phyloP scores from a whole-genome alignment of 2,113 vertebrate species.

The Syngnathus floridae region DNA sequence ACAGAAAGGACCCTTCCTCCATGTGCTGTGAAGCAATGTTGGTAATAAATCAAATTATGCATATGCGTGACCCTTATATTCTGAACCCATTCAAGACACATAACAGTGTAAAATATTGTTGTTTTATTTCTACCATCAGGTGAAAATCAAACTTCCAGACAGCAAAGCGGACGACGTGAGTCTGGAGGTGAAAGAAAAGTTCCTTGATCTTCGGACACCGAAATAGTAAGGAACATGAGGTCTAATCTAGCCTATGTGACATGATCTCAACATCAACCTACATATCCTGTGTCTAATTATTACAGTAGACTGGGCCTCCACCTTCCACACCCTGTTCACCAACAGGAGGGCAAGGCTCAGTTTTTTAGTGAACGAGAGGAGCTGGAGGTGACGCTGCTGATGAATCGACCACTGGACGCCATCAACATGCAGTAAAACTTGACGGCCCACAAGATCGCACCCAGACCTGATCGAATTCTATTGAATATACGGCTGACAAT shows the following conservation, averaged over 20 bases:
- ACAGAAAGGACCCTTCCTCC: conserved; percentile 81
- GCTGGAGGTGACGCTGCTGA: conserved; percentile 80
- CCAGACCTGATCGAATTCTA: background rate
- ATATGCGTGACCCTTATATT: background rate
- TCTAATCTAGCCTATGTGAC: too few relatives aligned
- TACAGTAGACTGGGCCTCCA: conserved; percentile 84
- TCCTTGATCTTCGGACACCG: conserved; percentile 84
- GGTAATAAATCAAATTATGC: conserved; percentile 63
- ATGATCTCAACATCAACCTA: background rate
- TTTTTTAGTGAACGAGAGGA: conserved; percentile 74
- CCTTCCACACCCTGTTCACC: conserved; percentile 79
- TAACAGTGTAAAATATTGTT: background rate
- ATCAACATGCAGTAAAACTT: conserved; percentile 62
- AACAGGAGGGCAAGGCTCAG: conserved; percentile 72
- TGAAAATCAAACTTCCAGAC: conserved; percentile 85
- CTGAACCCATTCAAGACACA: background rate
- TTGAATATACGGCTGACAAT: background rate
- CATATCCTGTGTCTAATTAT: conserved; percentile 14
- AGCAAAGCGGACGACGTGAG: conserved; percentile 78
- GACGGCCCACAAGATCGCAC: background rate
- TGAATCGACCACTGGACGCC: conserved; percentile 75
- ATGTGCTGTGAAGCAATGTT: conserved; percentile 87
- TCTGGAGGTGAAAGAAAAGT: conserved; percentile 80
- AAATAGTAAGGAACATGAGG: conserved; percentile 75
- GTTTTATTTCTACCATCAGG: conserved; percentile 55